Base-by-base conservation (phyloP, 2,888 invertebrate species). In the Rotaria macrura region DNA sequence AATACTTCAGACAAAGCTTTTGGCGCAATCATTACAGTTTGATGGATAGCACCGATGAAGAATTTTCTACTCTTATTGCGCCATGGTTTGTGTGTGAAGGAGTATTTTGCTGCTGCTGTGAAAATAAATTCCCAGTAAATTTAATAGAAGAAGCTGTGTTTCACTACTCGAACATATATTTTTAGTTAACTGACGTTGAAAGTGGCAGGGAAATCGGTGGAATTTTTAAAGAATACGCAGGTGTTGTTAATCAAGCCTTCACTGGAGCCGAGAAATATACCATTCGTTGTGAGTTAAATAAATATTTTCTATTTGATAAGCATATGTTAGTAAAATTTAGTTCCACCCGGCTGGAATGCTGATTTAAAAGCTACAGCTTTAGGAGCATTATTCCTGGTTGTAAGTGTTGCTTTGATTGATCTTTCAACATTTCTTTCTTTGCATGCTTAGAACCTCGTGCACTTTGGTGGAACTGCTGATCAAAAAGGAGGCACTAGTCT, bases 241-340 rank as follows among this genome's bases (percentile, higher is more conserved):
- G 85, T n/a, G 84, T 85, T 84, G 49, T 57, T 12, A 57, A 84
- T 72, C 83, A 85, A 65, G 57, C 84, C 43, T 85, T 85, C 25
- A 85, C 85, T 40, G 7, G 47, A 38, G 85, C 84, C 38, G 85
- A 85, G 38, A 85, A 84, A 52, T 85, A 84, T 84, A 72, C 84
- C 10, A 85, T 85, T 38, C 65, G 40, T 57, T 85, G 84, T 85
- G 25, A 57, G 25, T n/a, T 29, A 29, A 9, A 57, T 5, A 57
- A 12, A 57, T 57, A 29, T 57, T 12, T 57, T n/a, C n/a, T n/a
- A n/a, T n/a, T n/a, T n/a, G n/a, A 23, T 57, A 57, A 9, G n/a
- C n/a, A 14, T 57, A 29, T 57, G 7, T 25, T 9, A 10, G 14
- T 12, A 47, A 47, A 12, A 1, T 57, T 29, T 57, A 57, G 57